Percentiles rank a stretch among this genome's conserved stretches.
Evolutionary conservation across 2,113 vertebrate species (phyloP).

Genomic region (Lucifuga dentata): DNA sequence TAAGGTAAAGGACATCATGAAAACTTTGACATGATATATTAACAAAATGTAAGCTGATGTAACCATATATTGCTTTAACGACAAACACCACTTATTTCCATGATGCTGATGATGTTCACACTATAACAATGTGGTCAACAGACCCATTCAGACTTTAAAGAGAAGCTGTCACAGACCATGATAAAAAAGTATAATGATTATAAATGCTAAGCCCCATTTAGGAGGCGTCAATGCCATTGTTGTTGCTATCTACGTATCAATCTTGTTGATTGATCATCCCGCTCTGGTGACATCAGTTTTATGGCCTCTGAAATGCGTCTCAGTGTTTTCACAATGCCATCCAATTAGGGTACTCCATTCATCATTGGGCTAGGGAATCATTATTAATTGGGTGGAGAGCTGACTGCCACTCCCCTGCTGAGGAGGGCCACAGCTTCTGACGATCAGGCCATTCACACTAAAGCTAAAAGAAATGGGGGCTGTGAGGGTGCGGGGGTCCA

Average conservation of each 20-base stretch:
- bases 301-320: slow-evolving; percentile 81
- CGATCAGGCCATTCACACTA: slow-evolving; percentile 54
- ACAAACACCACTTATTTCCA: slow-evolving; percentile 50
- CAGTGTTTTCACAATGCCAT: slow-evolving; percentile 85
- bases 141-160: slow-evolving; percentile 71
- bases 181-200: slow-evolving; percentile 80
- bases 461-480: slow-evolving; percentile 55
- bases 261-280: slow-evolving; percentile 85
- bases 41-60: slow-evolving; percentile 12
- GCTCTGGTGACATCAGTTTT: slow-evolving; percentile 79
- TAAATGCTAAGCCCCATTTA: slow-evolving; percentile 78
- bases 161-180: slow-evolving; percentile 68
- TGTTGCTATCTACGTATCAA: slow-evolving; percentile 80
- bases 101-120: slow-evolving; percentile 67
- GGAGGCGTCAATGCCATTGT: slow-evolving; percentile 79
- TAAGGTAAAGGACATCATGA: slow-evolving; percentile 17
- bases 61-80: slow-evolving; percentile 17
- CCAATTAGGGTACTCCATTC: slow-evolving; percentile 85
- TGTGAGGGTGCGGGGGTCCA: slow-evolving; percentile 38
- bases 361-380: slow-evolving; percentile 81
- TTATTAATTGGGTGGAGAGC: slow-evolving; percentile 84
- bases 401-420: slow-evolving; percentile 80
- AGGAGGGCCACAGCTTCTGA: slow-evolving; percentile 71
- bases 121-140: slow-evolving; percentile 72
- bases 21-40: slow-evolving; percentile 6